phyloP scores from a whole-genome alignment of 2,888 invertebrate genomes.

The Apodemia zela region DNA sequence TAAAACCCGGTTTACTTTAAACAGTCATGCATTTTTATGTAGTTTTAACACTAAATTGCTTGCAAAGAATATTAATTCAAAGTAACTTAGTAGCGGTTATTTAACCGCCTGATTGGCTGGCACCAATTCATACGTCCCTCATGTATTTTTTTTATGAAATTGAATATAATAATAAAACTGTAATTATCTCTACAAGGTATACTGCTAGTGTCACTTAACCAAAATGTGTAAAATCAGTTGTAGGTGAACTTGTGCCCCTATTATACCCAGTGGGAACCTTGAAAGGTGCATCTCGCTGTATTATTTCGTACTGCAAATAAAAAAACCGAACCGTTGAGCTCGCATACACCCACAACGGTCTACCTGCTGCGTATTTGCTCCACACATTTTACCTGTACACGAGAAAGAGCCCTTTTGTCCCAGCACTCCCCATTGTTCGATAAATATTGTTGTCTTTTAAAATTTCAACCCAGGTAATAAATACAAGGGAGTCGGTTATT shows the following conservation, averaged over 20 bases:
- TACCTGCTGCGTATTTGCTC: constrained; percentile 69
- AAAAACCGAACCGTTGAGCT: constrained; percentile 54
- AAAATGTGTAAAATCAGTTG: not conserved
- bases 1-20: too few species aligned
- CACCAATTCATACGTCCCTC: too few species aligned
- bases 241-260: constrained; percentile 17
- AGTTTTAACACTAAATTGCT: too few species aligned
- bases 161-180: too few species aligned
- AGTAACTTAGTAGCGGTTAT: too few species aligned
- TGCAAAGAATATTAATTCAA: too few species aligned
- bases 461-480: constrained; percentile 25
- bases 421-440: constrained; percentile 51
- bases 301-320: constrained; percentile 40
- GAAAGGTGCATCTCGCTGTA: constrained; percentile 60
- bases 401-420: constrained; percentile 62
- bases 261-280: constrained; percentile 56
- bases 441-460: constrained; percentile 32
- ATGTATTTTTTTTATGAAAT: too few species aligned
- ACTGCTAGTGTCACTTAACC: not conserved
- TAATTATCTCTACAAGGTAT: not conserved
- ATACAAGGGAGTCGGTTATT: not conserved
- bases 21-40: too few species aligned
- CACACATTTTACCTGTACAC: constrained; percentile 63
- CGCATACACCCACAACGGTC: constrained; percentile 74
- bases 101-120: too few species aligned